Conservation (phyloP, 2,113 vertebrate species). For the Puffinus mauretanicus region DNA sequence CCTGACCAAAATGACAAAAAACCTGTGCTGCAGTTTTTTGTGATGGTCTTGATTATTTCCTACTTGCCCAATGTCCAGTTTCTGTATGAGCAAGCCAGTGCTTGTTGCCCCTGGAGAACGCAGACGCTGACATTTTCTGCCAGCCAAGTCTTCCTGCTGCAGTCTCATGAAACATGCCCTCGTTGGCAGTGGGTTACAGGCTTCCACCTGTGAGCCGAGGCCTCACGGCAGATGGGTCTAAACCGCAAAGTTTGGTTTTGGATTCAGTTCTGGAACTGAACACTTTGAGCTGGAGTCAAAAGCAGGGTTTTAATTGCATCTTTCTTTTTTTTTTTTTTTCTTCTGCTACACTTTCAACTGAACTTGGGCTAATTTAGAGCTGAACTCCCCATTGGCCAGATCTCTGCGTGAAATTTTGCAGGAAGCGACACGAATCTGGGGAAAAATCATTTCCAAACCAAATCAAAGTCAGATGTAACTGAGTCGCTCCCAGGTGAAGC, state of each 20-base stretch:
- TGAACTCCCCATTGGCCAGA: neutral
- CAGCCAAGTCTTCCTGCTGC: neutral
- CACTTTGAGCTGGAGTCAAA: neutral
- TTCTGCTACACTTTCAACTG: neutral
- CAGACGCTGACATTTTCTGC: neutral
- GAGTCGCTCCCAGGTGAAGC: neutral
- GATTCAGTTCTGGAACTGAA: constrained; percentile 23
- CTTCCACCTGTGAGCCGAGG: neutral
- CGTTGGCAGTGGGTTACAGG: neutral
- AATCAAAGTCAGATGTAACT: neutral
- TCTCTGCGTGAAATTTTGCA: neutral
- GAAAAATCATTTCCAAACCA: neutral
- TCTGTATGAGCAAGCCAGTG: neutral
- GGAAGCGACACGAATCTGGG: neutral
- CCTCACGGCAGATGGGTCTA: neutral
- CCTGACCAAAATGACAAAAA: neutral
- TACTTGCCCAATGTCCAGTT: neutral
- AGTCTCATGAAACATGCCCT: constrained; percentile 2
- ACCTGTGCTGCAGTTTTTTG: neutral
- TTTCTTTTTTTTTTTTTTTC: neutral
- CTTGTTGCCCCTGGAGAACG: neutral
- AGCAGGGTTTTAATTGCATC: neutral
- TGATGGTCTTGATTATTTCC: neutral
- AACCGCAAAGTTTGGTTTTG: constrained; percentile 24
- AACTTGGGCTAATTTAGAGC: neutral